phyloP scores from a whole-genome alignment of 2,888 invertebrate genomes.

The Cheilosia urbana region DNA sequence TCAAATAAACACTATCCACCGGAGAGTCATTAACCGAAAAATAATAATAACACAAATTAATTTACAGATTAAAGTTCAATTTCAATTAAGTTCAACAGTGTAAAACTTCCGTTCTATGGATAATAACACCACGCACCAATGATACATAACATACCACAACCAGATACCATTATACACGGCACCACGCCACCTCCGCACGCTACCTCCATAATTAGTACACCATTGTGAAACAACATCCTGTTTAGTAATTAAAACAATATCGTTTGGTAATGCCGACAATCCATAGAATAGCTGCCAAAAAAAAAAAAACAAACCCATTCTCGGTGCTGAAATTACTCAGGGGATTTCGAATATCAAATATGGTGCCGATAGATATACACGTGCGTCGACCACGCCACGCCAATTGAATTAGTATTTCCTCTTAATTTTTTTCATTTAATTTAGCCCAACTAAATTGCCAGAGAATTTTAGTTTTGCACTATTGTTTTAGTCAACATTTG shows the following conservation, averaged over 20 bases:
- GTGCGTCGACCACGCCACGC: background rate
- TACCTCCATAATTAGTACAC: slow-evolving; percentile 57
- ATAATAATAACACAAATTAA: slow-evolving; percentile 61
- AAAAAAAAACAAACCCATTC: slow-evolving; percentile 1
- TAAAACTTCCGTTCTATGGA: slow-evolving; percentile 14
- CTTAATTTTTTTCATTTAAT: slow-evolving; percentile 24
- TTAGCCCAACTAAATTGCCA: slow-evolving; percentile 12
- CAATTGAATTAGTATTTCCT: slow-evolving; percentile 47
- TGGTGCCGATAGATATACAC: slow-evolving; percentile 33
- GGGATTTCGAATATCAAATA: slow-evolving; percentile 41
- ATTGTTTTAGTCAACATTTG: slow-evolving; percentile 46
- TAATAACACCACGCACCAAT: slow-evolving; percentile 16
- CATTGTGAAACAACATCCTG: slow-evolving; percentile 65
- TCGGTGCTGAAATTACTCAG: slow-evolving; percentile 24
- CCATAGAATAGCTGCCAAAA: background rate
- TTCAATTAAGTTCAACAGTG: slow-evolving; percentile 43
- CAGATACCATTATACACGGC: slow-evolving; percentile 6
- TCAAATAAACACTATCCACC: background rate
- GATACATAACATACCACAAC: slow-evolving; percentile 26
- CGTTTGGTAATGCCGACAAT: slow-evolving; percentile 63
- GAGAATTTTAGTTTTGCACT: slow-evolving; percentile 17
- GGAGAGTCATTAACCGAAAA: slow-evolving; percentile 31
- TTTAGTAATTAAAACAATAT: slow-evolving; percentile 72
- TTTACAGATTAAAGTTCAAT: slow-evolving; percentile 64
- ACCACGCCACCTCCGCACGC: background rate